phyloP scores from a whole-genome alignment of 2,113 vertebrate genomes.

The Lutjanus erythropterus region DNA sequence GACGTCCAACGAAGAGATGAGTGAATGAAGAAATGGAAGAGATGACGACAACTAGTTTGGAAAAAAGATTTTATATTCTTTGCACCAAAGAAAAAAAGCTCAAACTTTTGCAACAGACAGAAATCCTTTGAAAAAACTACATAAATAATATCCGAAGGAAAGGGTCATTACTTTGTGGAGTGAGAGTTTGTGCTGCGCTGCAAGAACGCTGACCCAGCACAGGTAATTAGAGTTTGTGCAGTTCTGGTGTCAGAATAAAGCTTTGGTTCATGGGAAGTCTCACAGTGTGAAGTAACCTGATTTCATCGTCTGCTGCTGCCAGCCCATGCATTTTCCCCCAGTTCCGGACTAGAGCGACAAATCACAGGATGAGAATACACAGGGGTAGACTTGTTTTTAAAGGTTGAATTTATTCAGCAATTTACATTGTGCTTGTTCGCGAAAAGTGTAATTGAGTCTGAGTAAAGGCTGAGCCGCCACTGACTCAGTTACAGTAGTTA shows the following conservation, averaged over 20 bases:
- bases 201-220: conserved; percentile 65
- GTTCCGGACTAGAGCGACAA: conserved; percentile 30
- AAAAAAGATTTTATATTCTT: background rate
- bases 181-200: conserved; percentile 24
- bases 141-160: conserved; percentile 39
- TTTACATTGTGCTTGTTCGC: conserved; percentile 27
- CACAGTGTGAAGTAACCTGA: conserved; percentile 56
- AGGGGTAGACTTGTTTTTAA: conserved; percentile 35
- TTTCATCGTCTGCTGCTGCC: conserved; percentile 55
- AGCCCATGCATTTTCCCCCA: conserved; percentile 11
- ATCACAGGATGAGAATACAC: conserved; percentile 28
- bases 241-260: conserved; percentile 61
- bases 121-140: conserved; percentile 25
- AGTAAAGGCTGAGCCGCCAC: conserved; percentile 7
- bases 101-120: conserved; percentile 6
- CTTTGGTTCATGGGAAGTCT: conserved; percentile 59
- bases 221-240: conserved; percentile 69
- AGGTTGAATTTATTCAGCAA: conserved; percentile 37
- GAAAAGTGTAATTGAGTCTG: conserved; percentile 26
- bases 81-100: background rate
- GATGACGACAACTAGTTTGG: background rate
- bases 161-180: conserved; percentile 47
- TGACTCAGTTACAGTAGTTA: conserved; percentile 28
- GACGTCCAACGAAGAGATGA: background rate
- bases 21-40: background rate